Evolutionary conservation across 1,140 invertebrate genomes (phyloP).

Genomic region (Andrena cerasifolii): DNA sequence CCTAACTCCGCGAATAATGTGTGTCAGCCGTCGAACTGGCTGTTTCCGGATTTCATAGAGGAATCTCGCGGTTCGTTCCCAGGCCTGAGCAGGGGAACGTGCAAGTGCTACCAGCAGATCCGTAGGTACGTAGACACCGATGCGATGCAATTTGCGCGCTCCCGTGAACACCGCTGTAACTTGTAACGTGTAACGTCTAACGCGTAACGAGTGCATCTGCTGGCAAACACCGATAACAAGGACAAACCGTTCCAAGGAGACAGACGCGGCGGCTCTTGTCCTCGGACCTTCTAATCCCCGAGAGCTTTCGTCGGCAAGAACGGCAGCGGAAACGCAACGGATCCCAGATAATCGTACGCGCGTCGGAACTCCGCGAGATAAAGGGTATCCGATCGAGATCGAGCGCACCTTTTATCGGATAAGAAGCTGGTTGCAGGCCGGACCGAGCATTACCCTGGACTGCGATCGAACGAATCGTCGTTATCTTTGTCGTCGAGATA

Average conservation of each 20-base stretch:
- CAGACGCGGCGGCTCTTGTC: too few species aligned
- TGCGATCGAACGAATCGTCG: slow-evolving; percentile 60
- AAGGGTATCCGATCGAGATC: slow-evolving; percentile 2
- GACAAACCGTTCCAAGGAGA: background rate
- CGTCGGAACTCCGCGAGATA: slow-evolving; percentile 45
- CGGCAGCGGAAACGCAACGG: background rate
- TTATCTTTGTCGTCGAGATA: slow-evolving; percentile 54
- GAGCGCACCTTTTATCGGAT: slow-evolving; percentile 47
- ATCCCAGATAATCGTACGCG: background rate
- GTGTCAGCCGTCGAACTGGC: slow-evolving; percentile 67
- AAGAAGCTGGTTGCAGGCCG: slow-evolving; percentile 25
- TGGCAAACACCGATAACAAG: background rate
- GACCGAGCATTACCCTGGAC: slow-evolving; percentile 37
- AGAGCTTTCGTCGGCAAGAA: background rate
- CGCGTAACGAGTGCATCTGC: background rate
- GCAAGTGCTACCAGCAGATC: background rate
- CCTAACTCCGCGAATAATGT: slow-evolving; percentile 64
- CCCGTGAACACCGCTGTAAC: background rate
- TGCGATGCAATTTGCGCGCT: slow-evolving; percentile 2
- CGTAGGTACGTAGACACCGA: background rate
- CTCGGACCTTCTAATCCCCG: background rate
- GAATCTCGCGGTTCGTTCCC: slow-evolving; percentile 56
- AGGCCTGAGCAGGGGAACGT: background rate
- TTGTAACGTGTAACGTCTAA: too few species aligned
- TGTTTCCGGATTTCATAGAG: slow-evolving; percentile 26